Percentiles rank a stretch among this genome's conserved stretches.
Evolutionary conservation across 2,113 vertebrate species (phyloP).

Genomic region (Salminus brasiliensis): DNA sequence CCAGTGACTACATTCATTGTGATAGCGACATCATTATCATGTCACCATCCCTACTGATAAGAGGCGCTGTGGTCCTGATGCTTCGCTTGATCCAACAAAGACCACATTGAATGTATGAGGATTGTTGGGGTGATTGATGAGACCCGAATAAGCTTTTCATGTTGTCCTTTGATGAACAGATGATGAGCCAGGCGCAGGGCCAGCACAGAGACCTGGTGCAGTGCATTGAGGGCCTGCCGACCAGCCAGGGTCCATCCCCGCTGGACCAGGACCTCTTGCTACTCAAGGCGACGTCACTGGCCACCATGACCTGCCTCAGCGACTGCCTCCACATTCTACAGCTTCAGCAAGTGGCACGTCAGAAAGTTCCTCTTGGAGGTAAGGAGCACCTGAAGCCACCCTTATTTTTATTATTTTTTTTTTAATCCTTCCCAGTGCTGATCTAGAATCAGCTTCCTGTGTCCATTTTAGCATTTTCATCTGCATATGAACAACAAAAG

Average conservation of each 20-base stretch:
- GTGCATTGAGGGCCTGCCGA: constrained; percentile 90
- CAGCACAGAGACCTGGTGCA: constrained; percentile 94
- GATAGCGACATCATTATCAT: neutral
- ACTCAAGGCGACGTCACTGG: constrained; percentile 98
- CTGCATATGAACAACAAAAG: neutral
- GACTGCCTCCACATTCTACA: constrained; percentile 98
- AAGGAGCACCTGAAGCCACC: constrained; percentile 35
- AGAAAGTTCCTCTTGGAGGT: constrained; percentile 87
- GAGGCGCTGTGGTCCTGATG: neutral
- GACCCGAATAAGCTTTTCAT: neutral
- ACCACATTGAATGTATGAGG: neutral
- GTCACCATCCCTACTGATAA: neutral
- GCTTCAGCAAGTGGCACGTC: constrained; percentile 90
- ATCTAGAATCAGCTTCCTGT: neutral
- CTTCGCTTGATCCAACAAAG: neutral
- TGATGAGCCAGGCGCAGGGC: constrained; percentile 95
- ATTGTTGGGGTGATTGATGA: neutral
- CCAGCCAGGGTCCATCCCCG: constrained; percentile 86
- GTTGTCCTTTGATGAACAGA: constrained; percentile 68
- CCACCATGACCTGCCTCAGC: constrained; percentile 96
- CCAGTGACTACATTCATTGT: no score
- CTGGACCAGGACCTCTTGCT: constrained; percentile 96
- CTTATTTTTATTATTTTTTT: no score
- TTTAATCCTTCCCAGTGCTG: no score
- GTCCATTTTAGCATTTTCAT: neutral